A percentile compares a stretch with the other conserved stretches of the same genome.
phyloP scores from a whole-genome alignment of 2,113 vertebrate species.

The Bufo gargarizans region DNA sequence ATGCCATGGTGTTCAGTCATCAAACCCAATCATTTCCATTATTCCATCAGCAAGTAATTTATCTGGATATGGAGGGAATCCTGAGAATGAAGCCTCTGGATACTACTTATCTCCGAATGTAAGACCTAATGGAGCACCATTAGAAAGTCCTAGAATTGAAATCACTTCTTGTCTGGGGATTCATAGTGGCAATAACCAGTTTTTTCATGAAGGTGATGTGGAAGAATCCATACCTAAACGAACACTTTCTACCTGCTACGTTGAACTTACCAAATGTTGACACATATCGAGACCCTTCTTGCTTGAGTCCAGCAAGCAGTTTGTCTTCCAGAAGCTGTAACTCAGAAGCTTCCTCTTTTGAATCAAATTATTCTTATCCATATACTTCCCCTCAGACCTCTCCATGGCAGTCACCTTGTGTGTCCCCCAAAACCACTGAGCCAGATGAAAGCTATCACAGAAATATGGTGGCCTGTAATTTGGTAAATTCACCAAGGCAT shows the following conservation, averaged over 20 bases:
- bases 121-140: slow-evolving; percentile 84
- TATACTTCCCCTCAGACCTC: slow-evolving; percentile 94
- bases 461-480: slow-evolving; percentile 83
- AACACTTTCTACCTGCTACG: slow-evolving; percentile 86
- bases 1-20: slow-evolving; percentile 86
- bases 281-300: slow-evolving; percentile 89
- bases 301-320: slow-evolving; percentile 94
- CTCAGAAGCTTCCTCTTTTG: slow-evolving; percentile 93
- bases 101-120: slow-evolving; percentile 82
- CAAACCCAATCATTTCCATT: slow-evolving; percentile 83
- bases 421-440: slow-evolving; percentile 87
- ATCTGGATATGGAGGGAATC: slow-evolving; percentile 77
- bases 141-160: slow-evolving; percentile 96
- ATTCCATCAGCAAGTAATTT: slow-evolving; percentile 79
- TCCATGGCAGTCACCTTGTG: slow-evolving; percentile 95
- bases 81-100: slow-evolving; percentile 76
- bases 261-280: slow-evolving; percentile 88
- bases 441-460: slow-evolving; percentile 78
- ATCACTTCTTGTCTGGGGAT: slow-evolving; percentile 89
- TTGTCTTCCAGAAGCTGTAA: slow-evolving; percentile 95
- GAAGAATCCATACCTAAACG: slow-evolving; percentile 85
- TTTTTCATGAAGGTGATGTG: slow-evolving; percentile 82
- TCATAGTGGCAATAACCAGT: slow-evolving; percentile 76
- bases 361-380: slow-evolving; percentile 92
- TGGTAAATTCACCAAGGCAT: slow-evolving; percentile 83